phyloP scores from a whole-genome alignment of 2,113 vertebrate genomes.

The Columba livia region DNA sequence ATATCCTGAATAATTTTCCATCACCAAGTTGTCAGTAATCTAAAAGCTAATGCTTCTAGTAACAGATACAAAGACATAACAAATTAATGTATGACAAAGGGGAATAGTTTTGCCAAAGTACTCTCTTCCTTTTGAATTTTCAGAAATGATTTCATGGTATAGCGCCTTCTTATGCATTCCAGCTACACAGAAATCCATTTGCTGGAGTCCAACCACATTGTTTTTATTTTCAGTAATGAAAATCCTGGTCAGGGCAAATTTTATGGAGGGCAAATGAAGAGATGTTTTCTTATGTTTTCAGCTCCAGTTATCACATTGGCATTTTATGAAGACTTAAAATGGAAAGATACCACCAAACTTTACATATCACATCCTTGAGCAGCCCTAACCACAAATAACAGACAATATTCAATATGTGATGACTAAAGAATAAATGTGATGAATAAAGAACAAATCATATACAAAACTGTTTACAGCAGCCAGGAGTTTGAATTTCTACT shows the following conservation, averaged over 20 bases:
- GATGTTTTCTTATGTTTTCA: not conserved
- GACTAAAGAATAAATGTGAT: not conserved
- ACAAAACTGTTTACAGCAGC: not conserved
- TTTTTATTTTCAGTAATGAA: not conserved
- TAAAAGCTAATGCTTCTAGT: not conserved
- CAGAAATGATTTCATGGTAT: not conserved
- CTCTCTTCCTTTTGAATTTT: not conserved
- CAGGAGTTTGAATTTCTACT: not conserved
- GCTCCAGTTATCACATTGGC: not conserved
- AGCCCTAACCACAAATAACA: not conserved
- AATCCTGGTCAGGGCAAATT: not conserved
- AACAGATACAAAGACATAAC: not conserved
- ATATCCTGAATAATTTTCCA: not conserved
- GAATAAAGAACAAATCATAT: not conserved
- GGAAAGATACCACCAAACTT: not conserved
- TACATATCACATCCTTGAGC: not conserved
- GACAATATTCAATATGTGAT: not conserved
- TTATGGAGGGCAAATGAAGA: not conserved
- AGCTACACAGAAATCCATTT: not conserved
- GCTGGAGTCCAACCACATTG: not conserved
- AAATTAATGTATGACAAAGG: not conserved
- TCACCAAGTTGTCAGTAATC: not conserved
- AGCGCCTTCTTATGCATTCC: not conserved
- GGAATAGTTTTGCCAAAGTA: not conserved
- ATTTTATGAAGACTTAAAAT: not conserved